Conservation (phyloP, 2,113 vertebrate species). For the Sinocyclocheilus maitianheensis region DNA sequence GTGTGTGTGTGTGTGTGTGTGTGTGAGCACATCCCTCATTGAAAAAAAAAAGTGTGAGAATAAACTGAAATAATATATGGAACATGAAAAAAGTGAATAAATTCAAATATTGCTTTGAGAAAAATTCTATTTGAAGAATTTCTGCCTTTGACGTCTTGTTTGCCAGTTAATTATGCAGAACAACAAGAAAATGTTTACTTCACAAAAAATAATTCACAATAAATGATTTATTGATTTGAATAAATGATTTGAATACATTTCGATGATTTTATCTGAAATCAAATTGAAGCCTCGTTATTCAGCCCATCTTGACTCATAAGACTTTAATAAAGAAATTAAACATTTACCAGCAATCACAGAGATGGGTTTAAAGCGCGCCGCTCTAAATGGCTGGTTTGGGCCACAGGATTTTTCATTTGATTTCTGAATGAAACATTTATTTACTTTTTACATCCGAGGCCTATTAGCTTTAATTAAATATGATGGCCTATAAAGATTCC, state of each 20-base stretch:
- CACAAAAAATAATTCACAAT: not conserved
- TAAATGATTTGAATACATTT: not conserved
- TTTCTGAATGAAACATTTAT: slow-evolving; percentile 36
- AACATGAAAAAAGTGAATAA: not conserved
- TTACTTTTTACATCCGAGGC: slow-evolving; percentile 6
- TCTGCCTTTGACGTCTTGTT: not conserved
- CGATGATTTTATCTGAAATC: slow-evolving; percentile 38
- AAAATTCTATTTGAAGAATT: not conserved
- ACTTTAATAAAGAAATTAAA: slow-evolving; percentile 33
- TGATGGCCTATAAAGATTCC: not conserved
- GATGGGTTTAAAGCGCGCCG: not conserved
- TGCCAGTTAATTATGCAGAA: not conserved
- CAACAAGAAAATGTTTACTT: not conserved
- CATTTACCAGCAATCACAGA: slow-evolving; percentile 15
- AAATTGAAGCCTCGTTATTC: slow-evolving; percentile 25
- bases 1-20: no score
- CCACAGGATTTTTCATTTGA: not conserved
- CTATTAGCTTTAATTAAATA: slow-evolving; percentile 20
- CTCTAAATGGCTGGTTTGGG: not conserved
- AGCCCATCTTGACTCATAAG: slow-evolving; percentile 22
- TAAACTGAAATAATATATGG: no score
- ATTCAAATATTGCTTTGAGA: not conserved
- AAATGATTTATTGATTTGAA: slow-evolving; percentile 4
- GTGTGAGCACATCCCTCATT: no score
- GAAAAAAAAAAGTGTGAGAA: no score